Conservation (phyloP, 2,888 invertebrate species). For the Drosophila putrida region DNA sequence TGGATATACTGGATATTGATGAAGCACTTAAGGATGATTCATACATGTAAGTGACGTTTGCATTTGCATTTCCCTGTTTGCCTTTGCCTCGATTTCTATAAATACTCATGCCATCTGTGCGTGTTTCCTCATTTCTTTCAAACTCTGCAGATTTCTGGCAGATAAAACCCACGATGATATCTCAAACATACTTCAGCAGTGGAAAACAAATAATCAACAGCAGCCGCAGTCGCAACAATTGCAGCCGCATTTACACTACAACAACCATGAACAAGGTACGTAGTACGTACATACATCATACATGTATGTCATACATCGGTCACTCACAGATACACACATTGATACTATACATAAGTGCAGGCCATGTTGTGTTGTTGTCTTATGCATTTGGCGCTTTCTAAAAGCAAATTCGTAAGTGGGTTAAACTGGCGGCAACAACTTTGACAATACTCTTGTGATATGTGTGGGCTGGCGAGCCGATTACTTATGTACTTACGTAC, state of each 20-base stretch:
- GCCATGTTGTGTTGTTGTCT: slow-evolving; percentile 10
- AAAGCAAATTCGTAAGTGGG: slow-evolving; percentile 56
- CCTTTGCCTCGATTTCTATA: slow-evolving; percentile 29
- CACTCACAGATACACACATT: slow-evolving; percentile 19
- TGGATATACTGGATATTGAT: slow-evolving; percentile 85
- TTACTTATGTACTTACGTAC: slow-evolving; percentile 32
- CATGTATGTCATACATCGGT: slow-evolving; percentile 13
- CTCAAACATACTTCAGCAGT: slow-evolving; percentile 85
- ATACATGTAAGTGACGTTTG: slow-evolving; percentile 82
- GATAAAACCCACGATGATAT: slow-evolving; percentile 85
- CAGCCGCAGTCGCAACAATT: slow-evolving; percentile 38
- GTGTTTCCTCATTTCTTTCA: slow-evolving; percentile 22
- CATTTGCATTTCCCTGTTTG: slow-evolving; percentile 18
- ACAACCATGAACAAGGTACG: slow-evolving; percentile 82
- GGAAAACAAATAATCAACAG: slow-evolving; percentile 83
- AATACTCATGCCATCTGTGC: slow-evolving; percentile 36
- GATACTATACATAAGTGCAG: slow-evolving; percentile 13
- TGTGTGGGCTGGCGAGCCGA: slow-evolving; percentile 47
- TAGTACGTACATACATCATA: slow-evolving; percentile 60
- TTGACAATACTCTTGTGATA: slow-evolving; percentile 39
- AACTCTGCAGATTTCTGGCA: slow-evolving; percentile 81
- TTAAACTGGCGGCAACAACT: slow-evolving; percentile 53
- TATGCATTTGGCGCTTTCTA: slow-evolving; percentile 60
- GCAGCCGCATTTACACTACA: slow-evolving; percentile 46
- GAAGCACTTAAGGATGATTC: slow-evolving; percentile 85